Conservation (phyloP, 2,797 vertebrate genomes). For the Sternotherus odoratus region DNA sequence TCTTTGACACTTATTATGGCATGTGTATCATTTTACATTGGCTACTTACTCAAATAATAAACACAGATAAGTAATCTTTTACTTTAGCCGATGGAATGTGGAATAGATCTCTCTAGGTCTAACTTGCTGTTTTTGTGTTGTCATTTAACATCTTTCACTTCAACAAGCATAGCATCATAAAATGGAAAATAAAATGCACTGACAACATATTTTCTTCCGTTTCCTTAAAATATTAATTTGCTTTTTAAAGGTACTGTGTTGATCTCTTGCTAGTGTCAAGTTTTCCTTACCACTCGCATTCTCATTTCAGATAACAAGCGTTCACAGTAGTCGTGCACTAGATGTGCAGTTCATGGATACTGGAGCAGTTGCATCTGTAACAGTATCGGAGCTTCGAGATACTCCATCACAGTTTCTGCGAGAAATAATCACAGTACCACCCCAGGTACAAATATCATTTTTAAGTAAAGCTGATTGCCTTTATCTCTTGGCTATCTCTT, state of each 20-base stretch:
- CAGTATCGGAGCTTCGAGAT: constrained; percentile 92
- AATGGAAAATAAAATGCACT: background rate
- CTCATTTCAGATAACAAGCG: constrained; percentile 86
- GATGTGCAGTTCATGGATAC: constrained; percentile 91
- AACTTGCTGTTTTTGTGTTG: background rate
- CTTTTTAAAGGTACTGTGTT: background rate
- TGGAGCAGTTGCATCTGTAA: constrained; percentile 88
- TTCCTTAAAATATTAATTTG: background rate
- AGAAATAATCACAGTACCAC: constrained; percentile 87
- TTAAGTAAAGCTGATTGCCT: background rate
- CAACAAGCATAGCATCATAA: background rate
- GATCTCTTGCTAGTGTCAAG: background rate
- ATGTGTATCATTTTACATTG: background rate
- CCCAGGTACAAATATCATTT: constrained; percentile 84
- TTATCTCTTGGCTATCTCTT: background rate
- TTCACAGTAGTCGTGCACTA: constrained; percentile 88
- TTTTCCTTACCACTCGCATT: background rate
- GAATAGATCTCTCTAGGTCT: background rate
- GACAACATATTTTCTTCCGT: background rate
- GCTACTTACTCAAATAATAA: background rate
- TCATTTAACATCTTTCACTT: background rate
- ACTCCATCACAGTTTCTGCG: constrained; percentile 86
- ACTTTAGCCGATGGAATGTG: background rate
- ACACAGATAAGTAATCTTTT: background rate
- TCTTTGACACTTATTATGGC: background rate